Evolutionary conservation across 2,113 vertebrate genomes (phyloP).

Genomic region (Cynoglossus semilaevis): DNA sequence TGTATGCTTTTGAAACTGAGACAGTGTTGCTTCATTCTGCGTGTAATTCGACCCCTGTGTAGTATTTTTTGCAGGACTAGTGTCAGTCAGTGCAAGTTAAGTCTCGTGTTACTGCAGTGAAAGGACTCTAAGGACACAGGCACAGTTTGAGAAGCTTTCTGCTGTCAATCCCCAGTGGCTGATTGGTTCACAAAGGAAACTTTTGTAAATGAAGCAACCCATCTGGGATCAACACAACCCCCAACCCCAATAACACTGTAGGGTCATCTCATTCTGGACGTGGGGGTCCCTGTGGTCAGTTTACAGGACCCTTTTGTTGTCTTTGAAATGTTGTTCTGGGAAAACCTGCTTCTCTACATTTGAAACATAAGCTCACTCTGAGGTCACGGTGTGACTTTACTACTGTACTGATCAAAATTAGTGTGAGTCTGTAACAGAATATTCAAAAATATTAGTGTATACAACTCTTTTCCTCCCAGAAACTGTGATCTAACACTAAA

Average conservation of each 20-base stretch:
- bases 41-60: constrained; percentile 24
- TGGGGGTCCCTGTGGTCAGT: constrained; percentile 56
- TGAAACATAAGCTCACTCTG: constrained; percentile 44
- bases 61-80: constrained; percentile 27
- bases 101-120: constrained; percentile 43
- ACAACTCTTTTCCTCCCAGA: too few relatives aligned
- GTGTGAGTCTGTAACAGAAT: neutral
- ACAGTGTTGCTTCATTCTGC: constrained; percentile 12
- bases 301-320: constrained; percentile 54
- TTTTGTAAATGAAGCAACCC: constrained; percentile 66
- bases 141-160: constrained; percentile 48
- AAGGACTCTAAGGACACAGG: constrained; percentile 38
- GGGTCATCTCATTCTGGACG: constrained; percentile 50
- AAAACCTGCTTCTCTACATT: constrained; percentile 51
- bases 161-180: constrained; percentile 34
- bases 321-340: constrained; percentile 55
- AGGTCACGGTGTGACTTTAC: constrained; percentile 43
- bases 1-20: constrained; percentile 16
- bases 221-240: constrained; percentile 57
- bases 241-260: constrained; percentile 32
- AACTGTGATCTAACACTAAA: too few relatives aligned
- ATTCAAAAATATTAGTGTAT: neutral
- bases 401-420: constrained; percentile 21
- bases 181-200: constrained; percentile 64
- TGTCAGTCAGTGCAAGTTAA: constrained; percentile 32